Conservation (phyloP, 2,888 invertebrate species). For the Homarus gammarus region DNA sequence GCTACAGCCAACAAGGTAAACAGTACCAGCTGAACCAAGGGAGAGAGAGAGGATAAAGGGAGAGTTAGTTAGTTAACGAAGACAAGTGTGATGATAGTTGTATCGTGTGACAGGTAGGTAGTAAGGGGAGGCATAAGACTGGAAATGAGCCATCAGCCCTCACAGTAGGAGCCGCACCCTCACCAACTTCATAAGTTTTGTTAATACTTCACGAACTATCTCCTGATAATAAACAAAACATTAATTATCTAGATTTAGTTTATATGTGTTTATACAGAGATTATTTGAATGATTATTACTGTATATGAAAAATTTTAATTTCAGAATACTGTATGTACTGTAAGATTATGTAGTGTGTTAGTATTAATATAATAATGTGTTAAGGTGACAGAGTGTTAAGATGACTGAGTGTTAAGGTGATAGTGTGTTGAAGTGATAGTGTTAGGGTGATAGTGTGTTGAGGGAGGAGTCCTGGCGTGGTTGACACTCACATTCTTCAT, state of each 20-base stretch:
- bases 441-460: not conserved
- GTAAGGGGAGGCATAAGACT: no score
- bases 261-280: no score
- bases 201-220: not conserved
- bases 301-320: no score
- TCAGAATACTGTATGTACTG: not conserved
- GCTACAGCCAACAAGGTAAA: constrained; percentile 1
- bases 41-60: not conserved
- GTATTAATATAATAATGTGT: not conserved
- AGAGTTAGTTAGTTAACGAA: not conserved
- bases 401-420: not conserved
- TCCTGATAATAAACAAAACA: not conserved
- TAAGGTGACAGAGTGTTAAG: not conserved
- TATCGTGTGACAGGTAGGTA: no score
- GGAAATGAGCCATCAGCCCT: not conserved
- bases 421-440: not conserved
- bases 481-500: not conserved
- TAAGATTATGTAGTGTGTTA: not conserved
- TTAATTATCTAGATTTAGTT: no score
- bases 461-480: not conserved
- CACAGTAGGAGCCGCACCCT: no score
- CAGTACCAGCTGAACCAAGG: not conserved
- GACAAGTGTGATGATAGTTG: no score
- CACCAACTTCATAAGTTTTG: not conserved
- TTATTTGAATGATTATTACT: no score